Evolutionary conservation across 2,113 vertebrate genomes (phyloP), one percentile per base, ranked within the genome.

Genomic region (Indicator maculatus): DNA sequence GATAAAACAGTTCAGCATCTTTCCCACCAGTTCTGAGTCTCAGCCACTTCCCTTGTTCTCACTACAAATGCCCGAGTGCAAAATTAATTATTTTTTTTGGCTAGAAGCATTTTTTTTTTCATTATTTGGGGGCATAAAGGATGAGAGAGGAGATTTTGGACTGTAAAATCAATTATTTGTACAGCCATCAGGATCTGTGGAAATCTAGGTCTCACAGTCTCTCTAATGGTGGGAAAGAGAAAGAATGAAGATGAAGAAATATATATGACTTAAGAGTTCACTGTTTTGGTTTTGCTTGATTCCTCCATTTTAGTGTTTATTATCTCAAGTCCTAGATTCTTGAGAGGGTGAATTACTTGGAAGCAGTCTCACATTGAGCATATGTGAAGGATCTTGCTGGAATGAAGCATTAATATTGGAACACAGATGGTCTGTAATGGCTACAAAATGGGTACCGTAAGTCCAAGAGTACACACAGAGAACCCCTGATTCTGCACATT

Each of bases 151-250:
- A 94, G 93, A 95, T 95, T 96, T 90, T 67, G 38, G 72, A 86
- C 95, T 96, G 86, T 88, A 96, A 96, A 96, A 96, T 96, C 95
- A 95, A 96, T 95, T 96, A 91, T 96, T 96, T 96, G 60, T 91
- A 96, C 65, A 96, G 92, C 79, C 88, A 0, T 89, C 88, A 88
- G 86, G 88, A 96, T 96, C 79, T 94, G 83, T 41, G 79, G 91
- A 94, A 95, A 95, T 89, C 31, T 94, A 92, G 63, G 86, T 92
- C 93, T 95, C 84, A 45, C 82, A 50, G 31, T 91, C 36, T 92
- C 59, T 80, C 56, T 76, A 88, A 91, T 85, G 93, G 85, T 96
- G 95, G 94, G 94, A 96, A 96, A 95, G 66, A 85, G 86, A 93
- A 90, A 85, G 91, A 93, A 90, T 9, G 39, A 71, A 81, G 83